Conservation (phyloP, 2,797 vertebrate species). For the Sebastes minor region DNA sequence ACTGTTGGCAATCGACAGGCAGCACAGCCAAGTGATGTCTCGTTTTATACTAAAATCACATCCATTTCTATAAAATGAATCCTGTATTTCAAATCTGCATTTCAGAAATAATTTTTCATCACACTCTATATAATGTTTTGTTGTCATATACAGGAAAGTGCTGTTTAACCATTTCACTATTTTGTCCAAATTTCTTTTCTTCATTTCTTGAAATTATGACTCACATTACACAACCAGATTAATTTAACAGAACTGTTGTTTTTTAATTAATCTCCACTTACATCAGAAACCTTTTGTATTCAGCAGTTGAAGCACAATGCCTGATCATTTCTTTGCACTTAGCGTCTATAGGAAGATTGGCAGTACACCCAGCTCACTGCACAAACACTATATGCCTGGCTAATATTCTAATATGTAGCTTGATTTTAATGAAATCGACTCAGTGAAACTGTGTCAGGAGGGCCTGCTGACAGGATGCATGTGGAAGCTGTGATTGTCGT, state of each 20-base stretch:
- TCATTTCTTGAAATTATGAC: background rate
- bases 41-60: background rate
- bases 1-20: background rate
- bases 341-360: background rate
- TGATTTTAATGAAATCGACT: constrained; percentile 8
- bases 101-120: background rate
- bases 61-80: background rate
- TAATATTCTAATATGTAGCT: constrained; percentile 22
- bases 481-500: constrained; percentile 33
- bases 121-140: background rate
- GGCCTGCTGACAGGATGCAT: constrained; percentile 49
- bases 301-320: constrained; percentile 37
- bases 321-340: constrained; percentile 29
- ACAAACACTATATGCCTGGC: constrained; percentile 25
- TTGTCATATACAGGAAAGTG: background rate
- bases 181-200: background rate
- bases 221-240: background rate
- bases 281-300: constrained; percentile 56
- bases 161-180: background rate
- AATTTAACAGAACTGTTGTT: background rate
- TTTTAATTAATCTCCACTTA: constrained; percentile 22
- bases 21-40: background rate
- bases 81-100: background rate
- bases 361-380: background rate
- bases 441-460: background rate